Percentiles rank a stretch among this genome's conserved stretches.
phyloP scores from a whole-genome alignment of 2,888 invertebrate genomes.

The Beris morrisii region DNA sequence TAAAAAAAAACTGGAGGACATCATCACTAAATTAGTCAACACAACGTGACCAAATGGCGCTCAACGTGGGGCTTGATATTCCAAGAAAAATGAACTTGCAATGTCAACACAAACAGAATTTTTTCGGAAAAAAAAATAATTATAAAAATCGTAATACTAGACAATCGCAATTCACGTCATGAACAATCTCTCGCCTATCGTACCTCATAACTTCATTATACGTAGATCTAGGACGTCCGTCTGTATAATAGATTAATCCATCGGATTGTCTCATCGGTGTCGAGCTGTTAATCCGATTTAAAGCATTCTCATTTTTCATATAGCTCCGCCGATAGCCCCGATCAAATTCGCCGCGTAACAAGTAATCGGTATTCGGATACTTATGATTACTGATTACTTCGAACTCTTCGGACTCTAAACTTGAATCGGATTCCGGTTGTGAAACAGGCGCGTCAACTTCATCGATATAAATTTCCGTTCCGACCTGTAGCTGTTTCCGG shows the following conservation, averaged over 20 bases:
- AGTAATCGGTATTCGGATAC: slow-evolving; percentile 15
- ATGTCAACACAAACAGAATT: too few relatives aligned
- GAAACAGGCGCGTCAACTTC: slow-evolving; percentile 16
- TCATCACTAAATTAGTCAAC: too few relatives aligned
- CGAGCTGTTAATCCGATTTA: slow-evolving; percentile 44
- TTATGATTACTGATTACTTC: slow-evolving; percentile 27
- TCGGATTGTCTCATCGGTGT: slow-evolving; percentile 50
- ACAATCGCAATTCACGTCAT: neutral
- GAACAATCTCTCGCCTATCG: slow-evolving; percentile 27
- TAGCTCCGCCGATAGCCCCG: slow-evolving; percentile 53
- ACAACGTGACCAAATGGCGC: too few relatives aligned
- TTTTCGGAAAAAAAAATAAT: too few relatives aligned
- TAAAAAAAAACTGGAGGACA: too few relatives aligned
- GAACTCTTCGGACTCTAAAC: slow-evolving; percentile 25
- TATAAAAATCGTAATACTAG: too few relatives aligned
- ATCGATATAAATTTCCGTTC: slow-evolving; percentile 22
- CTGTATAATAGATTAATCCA: slow-evolving; percentile 44
- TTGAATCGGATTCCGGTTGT: slow-evolving; percentile 30
- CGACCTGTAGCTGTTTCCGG: slow-evolving; percentile 46
- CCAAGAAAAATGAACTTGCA: too few relatives aligned
- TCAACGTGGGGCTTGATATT: too few relatives aligned
- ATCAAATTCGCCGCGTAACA: slow-evolving; percentile 46
- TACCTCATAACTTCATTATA: slow-evolving; percentile 42
- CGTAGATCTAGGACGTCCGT: slow-evolving; percentile 36
- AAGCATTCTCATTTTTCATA: slow-evolving; percentile 28